These are phyloP conservation scores for Paratilapia polleni DNA, from an alignment of 2,113 vertebrate species.

Conservation along the genomic window DNA sequence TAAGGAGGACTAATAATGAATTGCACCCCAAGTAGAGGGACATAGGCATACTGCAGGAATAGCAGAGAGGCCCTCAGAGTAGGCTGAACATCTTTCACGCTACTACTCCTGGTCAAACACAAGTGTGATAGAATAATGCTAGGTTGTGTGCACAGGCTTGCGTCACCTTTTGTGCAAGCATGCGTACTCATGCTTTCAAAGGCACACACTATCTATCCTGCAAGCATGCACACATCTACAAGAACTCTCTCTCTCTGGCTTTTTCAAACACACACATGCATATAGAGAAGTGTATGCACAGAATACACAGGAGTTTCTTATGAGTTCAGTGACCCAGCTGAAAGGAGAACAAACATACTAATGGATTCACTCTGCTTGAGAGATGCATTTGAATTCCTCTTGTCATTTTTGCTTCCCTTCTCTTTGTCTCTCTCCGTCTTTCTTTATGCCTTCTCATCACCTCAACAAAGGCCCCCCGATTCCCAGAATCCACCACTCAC, in stretches of 20 bases:
- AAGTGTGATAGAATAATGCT: conserved; percentile 31
- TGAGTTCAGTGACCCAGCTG: conserved; percentile 66
- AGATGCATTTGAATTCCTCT: conserved; percentile 55
- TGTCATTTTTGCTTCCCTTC: conserved; percentile 40
- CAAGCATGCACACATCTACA: conserved; percentile 55
- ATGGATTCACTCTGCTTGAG: conserved; percentile 70
- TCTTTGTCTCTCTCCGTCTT: conserved; percentile 31
- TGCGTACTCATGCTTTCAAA: conserved; percentile 52
- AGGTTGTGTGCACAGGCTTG: conserved; percentile 46
- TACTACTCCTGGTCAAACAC: conserved; percentile 29
- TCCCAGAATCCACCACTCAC: conserved; percentile 59
- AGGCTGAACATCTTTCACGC: conserved; percentile 10
- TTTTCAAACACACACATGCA: neutral
- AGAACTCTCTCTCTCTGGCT: neutral
- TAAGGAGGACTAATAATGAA: neutral
- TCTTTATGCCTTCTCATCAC: conserved; percentile 24
- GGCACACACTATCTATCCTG: conserved; percentile 50
- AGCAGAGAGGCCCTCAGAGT: conserved; percentile 21
- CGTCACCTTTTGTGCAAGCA: conserved; percentile 64
- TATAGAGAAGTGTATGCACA: conserved; percentile 1
- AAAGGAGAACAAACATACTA: conserved; percentile 67
- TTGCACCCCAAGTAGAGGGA: neutral
- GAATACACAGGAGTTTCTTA: conserved; percentile 25
- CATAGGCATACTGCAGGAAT: neutral
- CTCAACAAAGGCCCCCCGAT: conserved; percentile 33